Evolutionary conservation across 2,888 invertebrate genomes (phyloP), one percentile per base, ranked within the genome.

Genomic region (Agrotis clavis): DNA sequence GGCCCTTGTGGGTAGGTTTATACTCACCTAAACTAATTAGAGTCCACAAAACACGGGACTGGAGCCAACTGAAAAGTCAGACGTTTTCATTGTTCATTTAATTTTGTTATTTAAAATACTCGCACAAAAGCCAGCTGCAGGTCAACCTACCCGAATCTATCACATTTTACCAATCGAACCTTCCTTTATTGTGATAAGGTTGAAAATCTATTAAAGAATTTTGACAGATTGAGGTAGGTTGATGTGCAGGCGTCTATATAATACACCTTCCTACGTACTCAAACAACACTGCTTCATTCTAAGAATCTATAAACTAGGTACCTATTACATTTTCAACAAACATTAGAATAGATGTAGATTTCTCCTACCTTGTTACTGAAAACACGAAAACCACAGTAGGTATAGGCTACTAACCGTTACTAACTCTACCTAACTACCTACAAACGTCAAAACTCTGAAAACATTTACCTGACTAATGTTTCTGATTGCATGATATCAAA

Each of bases 401-500:
- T 41, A 54, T 18, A 50, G 13, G 18, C 41, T 14, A 51, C 13
- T 25, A 68, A 50, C 21, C 21, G 41, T 63, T 25, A 48, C 30
- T 48, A 53, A 14, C n/a, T 66, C 60, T 47, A 21, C 19, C 25
- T 50, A 47, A 51, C 53, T 66, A 66, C 35, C 67, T 41, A 62
- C 60, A 56, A 72, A 69, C 66, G 53, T 69, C 68, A 72, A 19
- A 76, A 50, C 41, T 67, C 14, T 56, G 35, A 53, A 64, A 77
- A 53, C 41, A 61, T 60, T 53, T 74, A 75, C 35, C 30, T 65
- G 68, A 69, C 41, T 63, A 75, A 72, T 65, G 54, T 73, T 70
- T 56, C 57, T 41, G 62, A 74, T 81, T 71, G 86, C 86, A 85
- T 81, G 86, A 65, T 64, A 75, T 72, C 72, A 69, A 74, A 74